Conservation (phyloP, 2,888 invertebrate genomes). For the Electrophaes corylata region DNA sequence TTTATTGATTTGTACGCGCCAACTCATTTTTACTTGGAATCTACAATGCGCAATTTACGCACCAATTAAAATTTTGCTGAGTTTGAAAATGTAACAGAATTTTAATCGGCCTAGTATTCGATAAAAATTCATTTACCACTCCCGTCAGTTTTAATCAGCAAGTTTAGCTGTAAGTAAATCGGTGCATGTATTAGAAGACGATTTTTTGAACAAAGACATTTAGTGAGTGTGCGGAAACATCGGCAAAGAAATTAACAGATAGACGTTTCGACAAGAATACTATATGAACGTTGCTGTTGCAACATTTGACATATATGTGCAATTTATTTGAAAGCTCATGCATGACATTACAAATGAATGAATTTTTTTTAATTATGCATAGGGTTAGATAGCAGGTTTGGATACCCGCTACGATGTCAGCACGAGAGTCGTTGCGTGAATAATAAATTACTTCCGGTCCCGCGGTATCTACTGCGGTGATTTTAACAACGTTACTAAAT, state of each 20-base stretch:
- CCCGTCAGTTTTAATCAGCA: neutral
- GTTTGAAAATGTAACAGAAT: neutral
- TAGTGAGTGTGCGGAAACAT: neutral
- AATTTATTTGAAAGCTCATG: neutral
- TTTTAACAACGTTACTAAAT: slow-evolving; percentile 22
- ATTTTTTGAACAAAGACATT: neutral
- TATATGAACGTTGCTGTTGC: neutral
- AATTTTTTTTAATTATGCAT: neutral
- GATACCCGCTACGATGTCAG: slow-evolving; percentile 54
- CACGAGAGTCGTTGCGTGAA: slow-evolving; percentile 55
- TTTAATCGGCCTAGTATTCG: neutral
- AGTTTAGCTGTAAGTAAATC: neutral
- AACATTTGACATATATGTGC: neutral
- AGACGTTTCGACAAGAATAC: neutral
- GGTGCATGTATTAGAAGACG: neutral
- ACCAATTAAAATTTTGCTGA: neutral
- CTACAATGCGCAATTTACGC: neutral
- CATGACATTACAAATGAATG: neutral
- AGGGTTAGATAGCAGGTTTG: slow-evolving; percentile 29
- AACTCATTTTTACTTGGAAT: neutral
- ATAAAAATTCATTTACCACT: neutral
- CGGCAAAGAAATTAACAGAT: neutral
- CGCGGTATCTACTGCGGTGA: slow-evolving; percentile 17
- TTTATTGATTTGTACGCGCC: neutral
- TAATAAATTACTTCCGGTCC: slow-evolving; percentile 47